A percentile compares a stretch with the other conserved stretches of the same genome.
These are phyloP conservation scores for Tetanocera ferruginea DNA, from an alignment of 2,888 invertebrate genomes.

Conservation along the genomic window DNA sequence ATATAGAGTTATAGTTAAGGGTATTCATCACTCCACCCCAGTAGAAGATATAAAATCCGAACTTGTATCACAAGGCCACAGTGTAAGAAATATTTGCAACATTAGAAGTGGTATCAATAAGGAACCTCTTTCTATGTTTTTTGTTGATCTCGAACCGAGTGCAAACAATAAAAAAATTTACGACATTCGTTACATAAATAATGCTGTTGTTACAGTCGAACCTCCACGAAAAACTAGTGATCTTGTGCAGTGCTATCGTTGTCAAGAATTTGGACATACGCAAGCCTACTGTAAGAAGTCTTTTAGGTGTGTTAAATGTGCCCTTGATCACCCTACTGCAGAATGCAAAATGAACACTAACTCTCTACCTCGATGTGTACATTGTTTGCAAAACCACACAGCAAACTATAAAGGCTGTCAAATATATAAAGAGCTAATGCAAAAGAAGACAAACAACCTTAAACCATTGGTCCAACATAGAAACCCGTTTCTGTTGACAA, in stretches of 20 bases:
- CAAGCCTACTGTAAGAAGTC: neutral
- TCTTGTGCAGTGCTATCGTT: neutral
- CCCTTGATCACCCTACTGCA: too few relatives aligned
- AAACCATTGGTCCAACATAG: too few relatives aligned
- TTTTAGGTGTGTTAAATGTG: neutral
- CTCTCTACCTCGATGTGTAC: neutral
- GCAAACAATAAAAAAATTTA: too few relatives aligned
- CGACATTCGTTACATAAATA: neutral
- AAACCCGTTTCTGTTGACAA: too few relatives aligned
- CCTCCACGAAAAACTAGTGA: neutral
- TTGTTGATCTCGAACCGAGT: too few relatives aligned
- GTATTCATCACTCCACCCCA: neutral
- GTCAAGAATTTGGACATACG: neutral
- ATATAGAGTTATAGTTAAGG: neutral
- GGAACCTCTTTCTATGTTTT: too few relatives aligned
- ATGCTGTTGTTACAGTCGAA: neutral
- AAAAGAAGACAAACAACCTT: too few relatives aligned
- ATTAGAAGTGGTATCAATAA: too few relatives aligned
- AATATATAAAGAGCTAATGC: neutral
- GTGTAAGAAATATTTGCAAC: neutral
- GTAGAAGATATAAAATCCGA: neutral
- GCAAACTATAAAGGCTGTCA: too few relatives aligned
- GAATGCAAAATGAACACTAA: neutral
- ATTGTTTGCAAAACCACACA: conserved; percentile 1
- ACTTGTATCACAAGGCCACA: neutral